These are phyloP conservation scores for Aporrectodea caliginosa DNA, from an alignment of 1,140 invertebrate species.

Conservation along the genomic window DNA sequence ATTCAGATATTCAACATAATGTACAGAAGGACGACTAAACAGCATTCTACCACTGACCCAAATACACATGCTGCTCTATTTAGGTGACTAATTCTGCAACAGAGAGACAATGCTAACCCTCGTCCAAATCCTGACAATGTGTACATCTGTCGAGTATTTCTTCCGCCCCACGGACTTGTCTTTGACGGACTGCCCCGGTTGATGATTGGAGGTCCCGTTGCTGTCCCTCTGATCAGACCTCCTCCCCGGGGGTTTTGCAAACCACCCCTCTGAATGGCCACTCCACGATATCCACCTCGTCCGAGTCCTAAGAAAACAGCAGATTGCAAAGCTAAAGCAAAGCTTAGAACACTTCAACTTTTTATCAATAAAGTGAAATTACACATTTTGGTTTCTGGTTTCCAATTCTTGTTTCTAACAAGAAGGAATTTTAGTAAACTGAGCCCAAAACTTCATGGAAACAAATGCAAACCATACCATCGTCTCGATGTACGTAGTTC, in stretches of 20 bases:
- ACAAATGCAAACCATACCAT: neutral
- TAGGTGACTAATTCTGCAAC: too few relatives aligned
- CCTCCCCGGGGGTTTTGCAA: neutral
- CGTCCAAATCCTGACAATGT: slow-evolving; percentile 6
- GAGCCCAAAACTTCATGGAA: too few relatives aligned
- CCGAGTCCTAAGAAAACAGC: neutral
- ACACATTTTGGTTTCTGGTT: neutral
- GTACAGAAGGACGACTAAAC: too few relatives aligned
- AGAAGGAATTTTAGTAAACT: too few relatives aligned
- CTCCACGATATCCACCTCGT: neutral
- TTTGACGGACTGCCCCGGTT: slow-evolving; percentile 7
- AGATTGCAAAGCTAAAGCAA: neutral
- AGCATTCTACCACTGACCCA: too few relatives aligned
- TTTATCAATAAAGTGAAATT: neutral
- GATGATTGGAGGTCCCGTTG: slow-evolving; percentile 1
- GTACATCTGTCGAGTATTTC: slow-evolving; percentile 8
- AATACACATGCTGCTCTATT: too few relatives aligned
- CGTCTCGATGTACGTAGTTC: neutral
- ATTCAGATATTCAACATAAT: too few relatives aligned
- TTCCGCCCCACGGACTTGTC: slow-evolving; percentile 5
- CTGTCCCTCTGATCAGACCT: slow-evolving; percentile 22
- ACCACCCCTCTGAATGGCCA: slow-evolving; percentile 8
- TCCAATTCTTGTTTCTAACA: too few relatives aligned
- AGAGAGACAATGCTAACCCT: slow-evolving; percentile 9
- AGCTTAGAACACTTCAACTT: neutral